Percentiles rank a stretch among this genome's conserved stretches.
Conservation (phyloP, 1,140 invertebrate genomes). For the Bicyclus anynana region DNA sequence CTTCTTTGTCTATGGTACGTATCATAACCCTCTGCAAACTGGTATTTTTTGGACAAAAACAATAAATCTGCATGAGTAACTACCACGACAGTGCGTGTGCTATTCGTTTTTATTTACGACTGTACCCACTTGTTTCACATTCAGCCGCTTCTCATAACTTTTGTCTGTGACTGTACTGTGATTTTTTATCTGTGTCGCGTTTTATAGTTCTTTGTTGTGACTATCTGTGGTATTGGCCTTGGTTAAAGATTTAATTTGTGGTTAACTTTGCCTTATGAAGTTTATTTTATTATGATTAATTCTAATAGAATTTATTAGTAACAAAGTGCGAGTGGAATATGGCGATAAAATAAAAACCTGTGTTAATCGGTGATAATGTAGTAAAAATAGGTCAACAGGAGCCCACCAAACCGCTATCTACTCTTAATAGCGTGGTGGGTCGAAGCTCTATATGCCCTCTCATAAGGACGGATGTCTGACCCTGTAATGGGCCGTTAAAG, state of each 20-base stretch:
- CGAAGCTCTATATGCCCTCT: too few species aligned
- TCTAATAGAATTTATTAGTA: too few species aligned
- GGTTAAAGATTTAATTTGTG: slow-evolving; percentile 9
- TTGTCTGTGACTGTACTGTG: slow-evolving; percentile 55
- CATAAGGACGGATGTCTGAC: too few species aligned
- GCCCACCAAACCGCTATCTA: too few species aligned
- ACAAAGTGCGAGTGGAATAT: too few species aligned
- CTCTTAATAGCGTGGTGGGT: too few species aligned
- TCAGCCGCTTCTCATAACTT: slow-evolving; percentile 53
- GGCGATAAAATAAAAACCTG: too few species aligned
- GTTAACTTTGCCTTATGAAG: slow-evolving; percentile 19
- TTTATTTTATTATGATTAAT: too few species aligned
- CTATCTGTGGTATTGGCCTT: slow-evolving; percentile 25
- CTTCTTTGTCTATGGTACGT: too few species aligned
- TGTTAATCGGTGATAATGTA: too few species aligned
- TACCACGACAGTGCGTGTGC: slow-evolving; percentile 50
- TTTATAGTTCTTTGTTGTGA: slow-evolving; percentile 39
- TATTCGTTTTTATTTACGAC: slow-evolving; percentile 70
- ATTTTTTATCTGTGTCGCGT: slow-evolving; percentile 46
- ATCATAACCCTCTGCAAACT: slow-evolving; percentile 44
- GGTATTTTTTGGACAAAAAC: slow-evolving; percentile 56
- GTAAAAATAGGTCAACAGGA: too few species aligned
- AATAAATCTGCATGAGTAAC: slow-evolving; percentile 59
- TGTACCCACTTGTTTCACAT: slow-evolving; percentile 61
- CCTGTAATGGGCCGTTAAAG: too few species aligned